Evolutionary conservation across 2,113 vertebrate species (phyloP), one percentile per base, ranked within the genome.

Genomic region (Tetrao urogallus): DNA sequence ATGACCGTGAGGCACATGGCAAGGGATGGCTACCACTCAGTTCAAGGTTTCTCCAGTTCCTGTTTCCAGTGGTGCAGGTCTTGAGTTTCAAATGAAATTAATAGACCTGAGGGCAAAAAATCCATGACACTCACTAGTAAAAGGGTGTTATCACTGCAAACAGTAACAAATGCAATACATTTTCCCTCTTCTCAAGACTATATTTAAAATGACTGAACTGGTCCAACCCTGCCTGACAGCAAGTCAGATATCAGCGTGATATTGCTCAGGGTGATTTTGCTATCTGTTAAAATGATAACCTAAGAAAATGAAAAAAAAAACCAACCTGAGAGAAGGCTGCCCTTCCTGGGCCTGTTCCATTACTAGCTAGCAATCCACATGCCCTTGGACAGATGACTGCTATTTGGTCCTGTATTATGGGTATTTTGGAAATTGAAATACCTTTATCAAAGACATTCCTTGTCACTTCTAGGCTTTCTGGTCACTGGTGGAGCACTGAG

Each of bases 1-100:
- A 18, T 47, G 70, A 92, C 77, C 45, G 2, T 43, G 25, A 88
- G 67, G 66, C 78, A 73, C 65, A 38, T 14, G 47, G 82, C 63
- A 91, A 47, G 52, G 89, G 72, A 73, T 34, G 58, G 75, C 69
- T 79, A 86, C 71, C 73, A 80, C 63, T 50, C 80, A 90, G 45
- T 40, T 89, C 86, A 88, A 76, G 81, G 60, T 47, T 94, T 66
- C 60, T 86, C 75, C 85, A 88, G 85, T 78, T 92, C 58, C 87
- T 52, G 30, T 67, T 94, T 86, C 92, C 89, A 93, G 64, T 73
- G 50, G 70, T 61, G 58, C 65, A 88, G 64, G 64, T 73, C 61
- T 91, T 86, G 58, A 89, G n/a, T 28, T 82, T 47, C 71, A 89
- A 94, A 93, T 82, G 94, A 94, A 93, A 91, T 78, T 27, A 60